phyloP scores from a whole-genome alignment of 2,113 vertebrate genomes.

The Setophaga kirtlandii region DNA sequence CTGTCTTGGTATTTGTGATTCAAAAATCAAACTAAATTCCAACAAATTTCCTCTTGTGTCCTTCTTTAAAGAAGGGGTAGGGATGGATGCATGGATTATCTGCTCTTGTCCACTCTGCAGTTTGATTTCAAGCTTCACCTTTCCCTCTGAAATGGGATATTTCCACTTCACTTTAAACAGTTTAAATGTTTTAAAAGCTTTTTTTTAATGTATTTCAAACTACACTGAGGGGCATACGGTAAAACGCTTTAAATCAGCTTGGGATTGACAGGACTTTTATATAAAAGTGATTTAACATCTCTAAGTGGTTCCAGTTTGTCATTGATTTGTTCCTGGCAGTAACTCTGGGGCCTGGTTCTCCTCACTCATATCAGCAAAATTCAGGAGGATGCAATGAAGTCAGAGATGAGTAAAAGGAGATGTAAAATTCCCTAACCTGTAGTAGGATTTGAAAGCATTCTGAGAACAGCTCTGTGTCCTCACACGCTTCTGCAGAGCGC shows the following conservation, averaged over 20 bases:
- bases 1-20: not conserved
- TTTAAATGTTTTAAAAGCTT: not conserved
- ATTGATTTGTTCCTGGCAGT: slow-evolving; percentile 4
- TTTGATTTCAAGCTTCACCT: not conserved
- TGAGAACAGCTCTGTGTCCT: not conserved
- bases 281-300: not conserved
- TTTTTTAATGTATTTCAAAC: not conserved
- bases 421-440: not conserved
- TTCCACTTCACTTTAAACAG: not conserved
- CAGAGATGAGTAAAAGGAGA: not conserved
- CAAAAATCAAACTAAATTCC: not conserved
- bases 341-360: not conserved
- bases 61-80: not conserved
- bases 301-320: not conserved
- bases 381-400: not conserved
- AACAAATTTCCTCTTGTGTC: not conserved
- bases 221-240: rapidly evolving
- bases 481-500: not conserved
- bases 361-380: not conserved
- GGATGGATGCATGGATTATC: not conserved
- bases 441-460: not conserved
- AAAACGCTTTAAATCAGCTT: slow-evolving; percentile 10
- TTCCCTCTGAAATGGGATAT: not conserved
- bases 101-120: not conserved
- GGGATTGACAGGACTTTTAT: not conserved